Evolutionary conservation across 2,113 vertebrate species (phyloP).

Genomic region (Ictalurus furcatus): DNA sequence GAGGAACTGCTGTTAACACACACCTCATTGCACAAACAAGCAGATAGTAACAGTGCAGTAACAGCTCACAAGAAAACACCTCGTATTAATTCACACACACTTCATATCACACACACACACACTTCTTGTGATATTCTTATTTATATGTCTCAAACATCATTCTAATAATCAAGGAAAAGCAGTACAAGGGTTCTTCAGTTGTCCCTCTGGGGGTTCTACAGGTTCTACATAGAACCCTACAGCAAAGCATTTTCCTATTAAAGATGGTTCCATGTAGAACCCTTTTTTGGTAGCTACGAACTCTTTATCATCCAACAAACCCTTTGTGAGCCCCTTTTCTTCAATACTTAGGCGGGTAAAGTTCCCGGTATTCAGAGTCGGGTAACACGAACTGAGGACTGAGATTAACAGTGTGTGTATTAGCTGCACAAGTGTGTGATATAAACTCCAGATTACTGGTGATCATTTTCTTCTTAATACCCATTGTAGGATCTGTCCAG

Average conservation of each 20-base stretch:
- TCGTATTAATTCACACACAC: background rate
- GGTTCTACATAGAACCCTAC: background rate
- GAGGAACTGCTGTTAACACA: constrained; percentile 18
- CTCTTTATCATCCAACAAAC: background rate
- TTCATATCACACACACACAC: background rate
- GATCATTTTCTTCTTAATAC: background rate
- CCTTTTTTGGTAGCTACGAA: background rate
- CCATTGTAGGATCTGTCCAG: background rate
- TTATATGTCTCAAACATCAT: background rate
- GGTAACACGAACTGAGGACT: too few relatives aligned
- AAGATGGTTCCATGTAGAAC: background rate
- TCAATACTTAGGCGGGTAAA: background rate
- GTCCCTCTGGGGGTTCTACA: background rate
- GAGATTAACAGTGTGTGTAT: too few relatives aligned
- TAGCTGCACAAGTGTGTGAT: too few relatives aligned
- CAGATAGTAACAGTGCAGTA: constrained; percentile 16
- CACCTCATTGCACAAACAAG: constrained; percentile 29
- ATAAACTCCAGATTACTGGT: background rate
- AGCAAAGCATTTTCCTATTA: background rate
- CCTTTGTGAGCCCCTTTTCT: background rate
- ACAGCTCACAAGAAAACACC: background rate
- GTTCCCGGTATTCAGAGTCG: background rate
- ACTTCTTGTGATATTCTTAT: too few relatives aligned
- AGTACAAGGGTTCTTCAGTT: background rate
- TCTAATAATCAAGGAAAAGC: background rate